Evolutionary conservation across 92 coral and sea anemone species (phyloP).

Genomic region (Porites evermanni): DNA sequence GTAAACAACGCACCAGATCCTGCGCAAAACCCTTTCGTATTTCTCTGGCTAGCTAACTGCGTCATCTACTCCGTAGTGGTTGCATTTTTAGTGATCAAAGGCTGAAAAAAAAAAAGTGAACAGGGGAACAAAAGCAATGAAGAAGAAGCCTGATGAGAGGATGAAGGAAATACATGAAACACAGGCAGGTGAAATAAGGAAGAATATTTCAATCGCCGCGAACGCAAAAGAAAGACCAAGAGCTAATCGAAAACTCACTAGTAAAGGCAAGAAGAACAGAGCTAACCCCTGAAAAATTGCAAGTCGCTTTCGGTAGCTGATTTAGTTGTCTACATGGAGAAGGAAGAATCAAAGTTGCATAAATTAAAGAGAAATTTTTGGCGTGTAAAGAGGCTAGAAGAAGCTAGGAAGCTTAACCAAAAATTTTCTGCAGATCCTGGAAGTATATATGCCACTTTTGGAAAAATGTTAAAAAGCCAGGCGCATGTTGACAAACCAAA

Average conservation of each 20-base stretch:
- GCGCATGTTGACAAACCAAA: too few species aligned
- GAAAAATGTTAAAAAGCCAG: too few species aligned
- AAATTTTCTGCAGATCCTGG: too few species aligned
- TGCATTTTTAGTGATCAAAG: background rate
- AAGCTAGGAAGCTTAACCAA: too few species aligned
- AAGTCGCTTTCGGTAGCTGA: constrained; percentile 36
- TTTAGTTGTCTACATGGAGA: constrained; percentile 1
- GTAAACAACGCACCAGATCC: constrained; percentile 25
- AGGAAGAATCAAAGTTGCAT: too few species aligned
- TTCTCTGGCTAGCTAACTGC: constrained; percentile 19
- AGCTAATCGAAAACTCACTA: too few species aligned
- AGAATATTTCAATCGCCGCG: constrained; percentile 16
- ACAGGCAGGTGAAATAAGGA: constrained; percentile 6
- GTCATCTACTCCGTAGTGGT: too few species aligned
- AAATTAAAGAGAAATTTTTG: too few species aligned
- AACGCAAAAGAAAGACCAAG: too few species aligned
- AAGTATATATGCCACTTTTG: too few species aligned
- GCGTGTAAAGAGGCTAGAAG: too few species aligned
- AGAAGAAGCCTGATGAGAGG: background rate
- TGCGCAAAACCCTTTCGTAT: constrained; percentile 10
- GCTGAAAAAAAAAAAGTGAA: constrained; percentile 30
- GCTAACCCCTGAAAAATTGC: constrained; percentile 9
- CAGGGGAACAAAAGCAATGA: constrained; percentile 9
- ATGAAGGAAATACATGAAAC: constrained; percentile 32
- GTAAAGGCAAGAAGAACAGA: constrained; percentile 1